A percentile compares a stretch with the other conserved stretches of the same genome.
Evolutionary conservation across 2,888 invertebrate species (phyloP).

Genomic region (Ophion ventricosus): DNA sequence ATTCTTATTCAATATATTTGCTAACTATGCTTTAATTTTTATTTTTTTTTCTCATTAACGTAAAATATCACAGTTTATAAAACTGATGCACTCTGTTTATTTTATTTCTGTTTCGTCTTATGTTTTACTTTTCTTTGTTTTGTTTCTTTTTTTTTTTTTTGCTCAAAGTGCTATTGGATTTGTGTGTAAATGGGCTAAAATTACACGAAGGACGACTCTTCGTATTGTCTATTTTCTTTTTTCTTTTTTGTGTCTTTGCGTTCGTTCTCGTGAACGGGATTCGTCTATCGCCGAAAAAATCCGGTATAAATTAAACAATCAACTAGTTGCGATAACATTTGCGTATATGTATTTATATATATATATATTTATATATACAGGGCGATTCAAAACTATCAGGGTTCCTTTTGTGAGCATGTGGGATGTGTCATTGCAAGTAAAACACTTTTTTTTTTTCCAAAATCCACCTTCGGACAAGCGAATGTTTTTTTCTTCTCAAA

Average conservation of each 20-base stretch:
- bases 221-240: constrained; percentile 7
- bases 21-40: constrained; percentile 51
- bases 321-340: constrained; percentile 63
- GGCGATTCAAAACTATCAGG: too few relatives aligned
- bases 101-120: not conserved
- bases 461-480: too few relatives aligned
- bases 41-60: constrained; percentile 47
- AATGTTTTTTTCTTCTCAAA: too few relatives aligned
- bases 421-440: too few relatives aligned
- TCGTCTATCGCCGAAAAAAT: constrained; percentile 30
- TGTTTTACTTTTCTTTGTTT: constrained; percentile 18
- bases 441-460: too few relatives aligned
- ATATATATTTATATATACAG: too few relatives aligned
- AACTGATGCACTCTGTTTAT: constrained; percentile 74
- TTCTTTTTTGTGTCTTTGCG: not conserved
- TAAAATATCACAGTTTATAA: constrained; percentile 82
- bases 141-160: constrained; percentile 23
- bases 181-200: constrained; percentile 40
- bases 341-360: not conserved
- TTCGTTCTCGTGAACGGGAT: not conserved
- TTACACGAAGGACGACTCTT: constrained; percentile 16
- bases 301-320: constrained; percentile 66
- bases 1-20: constrained; percentile 51
- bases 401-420: too few relatives aligned
- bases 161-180: constrained; percentile 38